Conservation (phyloP, 2,888 invertebrate genomes). For the Brenthis daphne region DNA sequence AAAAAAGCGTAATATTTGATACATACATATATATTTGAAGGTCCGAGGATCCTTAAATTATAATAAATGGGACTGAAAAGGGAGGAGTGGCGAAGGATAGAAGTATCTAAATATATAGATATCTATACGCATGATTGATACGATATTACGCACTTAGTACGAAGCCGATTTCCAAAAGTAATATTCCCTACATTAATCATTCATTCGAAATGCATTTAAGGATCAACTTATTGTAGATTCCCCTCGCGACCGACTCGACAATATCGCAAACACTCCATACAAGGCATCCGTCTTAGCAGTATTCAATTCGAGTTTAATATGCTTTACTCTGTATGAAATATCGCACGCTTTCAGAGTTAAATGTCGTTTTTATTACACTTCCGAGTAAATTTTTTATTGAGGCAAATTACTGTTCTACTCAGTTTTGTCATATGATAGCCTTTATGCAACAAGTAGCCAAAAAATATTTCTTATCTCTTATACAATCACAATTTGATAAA, state of each 20-base stretch:
- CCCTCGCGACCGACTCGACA: constrained; percentile 41
- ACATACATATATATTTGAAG: too few species aligned
- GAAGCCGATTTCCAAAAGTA: constrained; percentile 29
- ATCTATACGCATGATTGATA: neutral
- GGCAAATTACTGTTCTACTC: neutral
- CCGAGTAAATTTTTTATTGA: constrained; percentile 5
- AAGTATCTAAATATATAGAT: neutral
- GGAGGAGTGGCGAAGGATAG: neutral
- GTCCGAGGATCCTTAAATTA: too few species aligned
- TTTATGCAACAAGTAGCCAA: neutral
- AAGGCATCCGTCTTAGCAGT: constrained; percentile 33
- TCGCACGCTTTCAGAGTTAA: constrained; percentile 7
- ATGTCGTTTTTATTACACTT: constrained; percentile 17
- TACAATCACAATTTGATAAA: neutral
- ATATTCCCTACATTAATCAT: constrained; percentile 39
- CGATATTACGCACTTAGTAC: constrained; percentile 20
- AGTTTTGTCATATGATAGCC: neutral
- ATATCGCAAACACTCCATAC: constrained; percentile 40
- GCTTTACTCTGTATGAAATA: constrained; percentile 26
- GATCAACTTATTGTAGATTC: constrained; percentile 46
- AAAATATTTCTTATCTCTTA: neutral
- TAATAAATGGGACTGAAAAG: too few species aligned
- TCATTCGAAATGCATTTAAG: constrained; percentile 44
- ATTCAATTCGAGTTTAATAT: constrained; percentile 30
- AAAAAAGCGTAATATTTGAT: too few species aligned